phyloP scores from a whole-genome alignment of 92 coral and sea anemone species.

The Epizoanthus scotinus region DNA sequence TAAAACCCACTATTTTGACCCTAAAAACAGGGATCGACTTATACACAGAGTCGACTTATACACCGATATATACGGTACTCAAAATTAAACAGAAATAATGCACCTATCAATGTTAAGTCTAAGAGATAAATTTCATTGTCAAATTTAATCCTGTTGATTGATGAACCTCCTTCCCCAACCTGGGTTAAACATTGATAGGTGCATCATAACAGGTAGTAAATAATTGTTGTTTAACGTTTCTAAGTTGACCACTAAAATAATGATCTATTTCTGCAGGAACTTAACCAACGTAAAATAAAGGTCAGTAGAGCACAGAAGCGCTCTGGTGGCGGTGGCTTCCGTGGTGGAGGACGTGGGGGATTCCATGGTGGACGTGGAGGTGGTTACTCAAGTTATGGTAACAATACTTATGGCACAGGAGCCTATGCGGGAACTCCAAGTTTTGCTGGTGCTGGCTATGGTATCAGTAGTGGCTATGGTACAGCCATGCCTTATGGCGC shows the following conservation, averaged over 20 bases:
- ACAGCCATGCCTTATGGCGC: background rate
- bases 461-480: background rate
- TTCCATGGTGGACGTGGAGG: slow-evolving; percentile 26
- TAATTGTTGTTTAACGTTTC: background rate
- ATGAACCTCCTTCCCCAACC: no score
- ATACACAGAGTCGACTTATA: no score
- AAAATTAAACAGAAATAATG: no score
- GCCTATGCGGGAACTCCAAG: background rate
- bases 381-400: slow-evolving; percentile 18
- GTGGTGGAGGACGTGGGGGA: slow-evolving; percentile 37
- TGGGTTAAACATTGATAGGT: no score
- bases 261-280: slow-evolving; percentile 15
- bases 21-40: no score
- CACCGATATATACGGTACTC: no score
- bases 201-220: no score
- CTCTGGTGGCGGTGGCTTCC: background rate
- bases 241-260: no score
- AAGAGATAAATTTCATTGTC: no score
- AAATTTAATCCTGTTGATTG: no score
- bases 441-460: background rate
- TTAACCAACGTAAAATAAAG: slow-evolving; percentile 25
- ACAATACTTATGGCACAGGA: slow-evolving; percentile 3
- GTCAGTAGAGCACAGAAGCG: slow-evolving; percentile 37
- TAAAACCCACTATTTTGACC: no score
- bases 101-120: no score